phyloP scores from a whole-genome alignment of 2,113 vertebrate genomes.

The Lepidothrix coronata region DNA sequence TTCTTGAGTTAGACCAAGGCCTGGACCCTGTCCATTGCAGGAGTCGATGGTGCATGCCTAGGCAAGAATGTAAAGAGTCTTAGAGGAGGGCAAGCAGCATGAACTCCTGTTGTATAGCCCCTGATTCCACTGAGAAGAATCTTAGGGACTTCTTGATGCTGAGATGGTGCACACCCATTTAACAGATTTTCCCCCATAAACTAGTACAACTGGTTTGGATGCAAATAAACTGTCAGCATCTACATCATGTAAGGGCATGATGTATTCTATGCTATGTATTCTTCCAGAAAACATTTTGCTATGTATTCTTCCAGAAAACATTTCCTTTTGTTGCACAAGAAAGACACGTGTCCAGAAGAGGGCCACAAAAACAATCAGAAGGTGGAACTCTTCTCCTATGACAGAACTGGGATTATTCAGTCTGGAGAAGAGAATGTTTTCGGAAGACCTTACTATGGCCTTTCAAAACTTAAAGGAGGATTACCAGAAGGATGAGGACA shows the following conservation, averaged over 20 bases:
- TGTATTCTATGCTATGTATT: fast-evolving
- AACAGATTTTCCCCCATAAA: not conserved
- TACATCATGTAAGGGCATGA: not conserved
- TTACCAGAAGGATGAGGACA: not conserved
- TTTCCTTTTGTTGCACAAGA: not conserved
- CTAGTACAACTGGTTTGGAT: not conserved
- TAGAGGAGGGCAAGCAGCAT: not conserved
- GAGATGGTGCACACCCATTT: fast-evolving
- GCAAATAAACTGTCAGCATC: not conserved
- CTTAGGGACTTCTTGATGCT: not conserved
- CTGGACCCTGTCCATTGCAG: not conserved
- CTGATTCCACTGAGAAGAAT: not conserved
- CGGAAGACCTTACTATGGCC: not conserved
- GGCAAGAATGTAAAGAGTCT: not conserved
- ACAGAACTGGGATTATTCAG: not conserved
- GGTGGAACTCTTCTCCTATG: not conserved
- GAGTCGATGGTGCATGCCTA: not conserved
- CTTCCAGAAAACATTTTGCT: not conserved
- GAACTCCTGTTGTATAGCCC: fast-evolving
- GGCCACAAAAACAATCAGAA: no score
- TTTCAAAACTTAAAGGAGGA: not conserved
- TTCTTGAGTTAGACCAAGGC: not conserved
- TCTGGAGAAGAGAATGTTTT: not conserved
- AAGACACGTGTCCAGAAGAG: not conserved
- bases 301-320: not conserved